These are phyloP conservation scores for Neotoma lepida DNA, from an alignment of 2,113 vertebrate genomes.

Conservation along the genomic window DNA sequence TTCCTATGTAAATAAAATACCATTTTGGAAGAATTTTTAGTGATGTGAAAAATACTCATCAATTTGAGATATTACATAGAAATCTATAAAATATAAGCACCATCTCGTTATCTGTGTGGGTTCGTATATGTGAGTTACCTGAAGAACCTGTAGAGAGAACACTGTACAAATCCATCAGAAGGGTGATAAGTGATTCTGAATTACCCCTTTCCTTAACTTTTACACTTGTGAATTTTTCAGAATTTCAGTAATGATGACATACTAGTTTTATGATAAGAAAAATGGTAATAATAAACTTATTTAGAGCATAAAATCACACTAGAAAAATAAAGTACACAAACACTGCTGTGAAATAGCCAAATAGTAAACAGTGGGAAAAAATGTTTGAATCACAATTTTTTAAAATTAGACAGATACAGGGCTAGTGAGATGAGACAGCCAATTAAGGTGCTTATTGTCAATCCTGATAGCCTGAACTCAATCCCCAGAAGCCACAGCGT, in stretches of 20 bases:
- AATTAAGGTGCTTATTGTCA: neutral
- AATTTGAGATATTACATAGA: neutral
- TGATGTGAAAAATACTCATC: neutral
- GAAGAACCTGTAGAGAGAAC: neutral
- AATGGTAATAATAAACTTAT: neutral
- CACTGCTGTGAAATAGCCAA: neutral
- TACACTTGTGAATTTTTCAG: slow-evolving; percentile 6
- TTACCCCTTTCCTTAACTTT: neutral
- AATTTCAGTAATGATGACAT: neutral
- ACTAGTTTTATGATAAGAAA: neutral
- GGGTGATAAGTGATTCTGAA: neutral
- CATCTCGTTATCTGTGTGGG: neutral
- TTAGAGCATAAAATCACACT: neutral
- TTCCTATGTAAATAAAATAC: neutral
- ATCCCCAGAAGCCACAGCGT: neutral
- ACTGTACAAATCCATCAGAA: neutral
- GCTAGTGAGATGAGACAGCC: neutral
- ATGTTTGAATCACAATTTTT: neutral
- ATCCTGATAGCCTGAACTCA: neutral
- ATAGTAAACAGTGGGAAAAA: neutral
- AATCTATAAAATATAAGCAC: neutral
- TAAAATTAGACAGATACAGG: neutral
- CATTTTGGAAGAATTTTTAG: neutral
- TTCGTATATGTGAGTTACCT: neutral
- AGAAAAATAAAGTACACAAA: neutral